Evolutionary conservation across 2,797 vertebrate genomes (phyloP).

Genomic region (Pseudomugil gertrudae): DNA sequence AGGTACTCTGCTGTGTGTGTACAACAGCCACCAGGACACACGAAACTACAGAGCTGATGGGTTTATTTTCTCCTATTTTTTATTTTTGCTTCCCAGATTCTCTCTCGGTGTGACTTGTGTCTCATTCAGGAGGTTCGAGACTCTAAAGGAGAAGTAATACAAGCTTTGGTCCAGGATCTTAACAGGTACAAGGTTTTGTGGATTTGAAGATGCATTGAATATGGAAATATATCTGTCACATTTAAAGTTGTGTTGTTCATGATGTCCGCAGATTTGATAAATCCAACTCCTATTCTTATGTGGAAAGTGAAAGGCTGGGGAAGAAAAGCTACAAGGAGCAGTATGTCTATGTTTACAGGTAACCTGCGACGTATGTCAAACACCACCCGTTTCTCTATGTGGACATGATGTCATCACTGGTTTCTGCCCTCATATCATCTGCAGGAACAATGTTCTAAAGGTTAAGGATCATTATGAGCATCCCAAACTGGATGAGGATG

Average conservation of each 20-base stretch:
- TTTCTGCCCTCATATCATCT: not conserved
- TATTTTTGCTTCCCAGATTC: conserved; percentile 77
- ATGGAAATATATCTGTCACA: not conserved
- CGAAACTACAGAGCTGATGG: not conserved
- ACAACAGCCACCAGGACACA: not conserved
- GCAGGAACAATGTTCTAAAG: conserved; percentile 79
- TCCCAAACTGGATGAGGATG: conserved; percentile 59
- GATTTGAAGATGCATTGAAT: not conserved
- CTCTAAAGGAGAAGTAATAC: conserved; percentile 80
- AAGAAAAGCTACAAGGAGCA: conserved; percentile 87
- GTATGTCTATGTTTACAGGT: conserved; percentile 88
- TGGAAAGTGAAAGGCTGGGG: conserved; percentile 84
- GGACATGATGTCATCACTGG: not conserved
- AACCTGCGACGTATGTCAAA: conserved; percentile 11
- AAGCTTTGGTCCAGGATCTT: conserved; percentile 76
- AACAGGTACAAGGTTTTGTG: conserved; percentile 76
- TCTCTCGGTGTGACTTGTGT: conserved; percentile 85
- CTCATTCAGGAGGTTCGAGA: conserved; percentile 88
- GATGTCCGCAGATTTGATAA: conserved; percentile 74
- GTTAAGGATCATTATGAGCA: conserved; percentile 82
- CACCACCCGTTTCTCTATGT: fast-evolving
- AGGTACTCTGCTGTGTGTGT: conserved; percentile 68
- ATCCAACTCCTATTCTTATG: conserved; percentile 76
- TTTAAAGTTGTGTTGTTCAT: not conserved
- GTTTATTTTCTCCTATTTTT: not conserved